Conservation (phyloP, 2,888 invertebrate species). For the Pyrrhosoma nymphula region DNA sequence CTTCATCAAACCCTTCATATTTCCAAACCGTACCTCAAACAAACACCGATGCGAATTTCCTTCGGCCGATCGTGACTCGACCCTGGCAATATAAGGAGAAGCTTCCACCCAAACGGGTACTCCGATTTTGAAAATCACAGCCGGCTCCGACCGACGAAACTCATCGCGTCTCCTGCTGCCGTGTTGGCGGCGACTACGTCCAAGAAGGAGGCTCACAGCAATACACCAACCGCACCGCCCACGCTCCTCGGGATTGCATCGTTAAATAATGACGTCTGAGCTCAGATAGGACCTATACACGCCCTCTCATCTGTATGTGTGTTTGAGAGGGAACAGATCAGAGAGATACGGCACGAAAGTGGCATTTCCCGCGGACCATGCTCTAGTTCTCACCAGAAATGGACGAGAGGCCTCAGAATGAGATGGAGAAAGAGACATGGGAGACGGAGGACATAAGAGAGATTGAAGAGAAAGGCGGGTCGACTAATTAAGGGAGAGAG, state of each 20-base stretch:
- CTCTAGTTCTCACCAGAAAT: slow-evolving; percentile 5
- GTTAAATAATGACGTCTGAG: neutral
- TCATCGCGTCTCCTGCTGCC: neutral
- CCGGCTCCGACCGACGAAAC: neutral
- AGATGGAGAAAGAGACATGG: neutral
- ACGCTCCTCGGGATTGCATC: neutral
- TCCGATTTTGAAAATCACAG: neutral
- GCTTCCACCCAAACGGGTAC: neutral
- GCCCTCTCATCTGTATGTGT: neutral
- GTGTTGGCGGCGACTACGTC: neutral
- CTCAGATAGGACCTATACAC: neutral
- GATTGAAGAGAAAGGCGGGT: neutral
- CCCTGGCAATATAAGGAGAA: neutral
- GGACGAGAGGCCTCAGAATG: neutral
- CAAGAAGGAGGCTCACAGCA: neutral
- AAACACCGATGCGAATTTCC: neutral
- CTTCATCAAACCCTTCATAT: neutral
- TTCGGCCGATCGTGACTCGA: neutral
- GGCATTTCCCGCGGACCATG: neutral
- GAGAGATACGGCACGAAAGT: neutral
- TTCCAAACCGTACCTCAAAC: neutral
- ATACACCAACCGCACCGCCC: neutral
- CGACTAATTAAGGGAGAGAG: neutral
- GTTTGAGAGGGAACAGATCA: neutral
- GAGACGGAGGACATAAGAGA: neutral